These are phyloP conservation scores for Schrankia costaestrigalis DNA, from an alignment of 2,888 invertebrate species.

Conservation along the genomic window DNA sequence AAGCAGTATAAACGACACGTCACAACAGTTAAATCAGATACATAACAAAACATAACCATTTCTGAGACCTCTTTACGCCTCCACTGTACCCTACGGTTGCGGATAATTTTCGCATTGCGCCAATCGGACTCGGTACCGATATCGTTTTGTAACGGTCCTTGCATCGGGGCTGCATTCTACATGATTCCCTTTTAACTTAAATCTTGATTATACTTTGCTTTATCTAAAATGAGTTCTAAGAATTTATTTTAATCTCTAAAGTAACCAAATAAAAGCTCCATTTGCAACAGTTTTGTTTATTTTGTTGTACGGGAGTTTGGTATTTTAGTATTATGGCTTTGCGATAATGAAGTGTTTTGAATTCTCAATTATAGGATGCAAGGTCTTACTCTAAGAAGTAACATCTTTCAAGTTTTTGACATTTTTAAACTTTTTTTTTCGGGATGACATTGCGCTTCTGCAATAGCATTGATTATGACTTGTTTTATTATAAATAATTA, in stretches of 20 bases:
- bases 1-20: constrained; percentile 67
- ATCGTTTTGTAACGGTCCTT: constrained; percentile 69
- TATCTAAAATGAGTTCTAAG: constrained; percentile 45
- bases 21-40: constrained; percentile 73
- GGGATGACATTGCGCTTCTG: too few relatives aligned
- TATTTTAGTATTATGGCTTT: too few relatives aligned
- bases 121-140: constrained; percentile 70
- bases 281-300: constrained; percentile 18
- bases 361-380: too few relatives aligned
- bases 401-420: too few relatives aligned
- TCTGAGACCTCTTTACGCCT: constrained; percentile 67
- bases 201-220: constrained; percentile 51
- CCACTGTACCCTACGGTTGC: constrained; percentile 51
- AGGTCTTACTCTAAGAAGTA: too few relatives aligned
- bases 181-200: constrained; percentile 53
- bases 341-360: too few relatives aligned
- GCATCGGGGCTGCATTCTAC: constrained; percentile 64
- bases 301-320: too few relatives aligned
- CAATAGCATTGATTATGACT: too few relatives aligned
- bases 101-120: constrained; percentile 76
- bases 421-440: too few relatives aligned
- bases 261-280: too few relatives aligned
- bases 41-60: constrained; percentile 73
- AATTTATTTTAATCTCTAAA: constrained; percentile 32
- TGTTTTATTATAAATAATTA: too few relatives aligned